Base-by-base conservation (phyloP, 2,888 invertebrate genomes). In the Acanthosoma haemorrhoidale region DNA sequence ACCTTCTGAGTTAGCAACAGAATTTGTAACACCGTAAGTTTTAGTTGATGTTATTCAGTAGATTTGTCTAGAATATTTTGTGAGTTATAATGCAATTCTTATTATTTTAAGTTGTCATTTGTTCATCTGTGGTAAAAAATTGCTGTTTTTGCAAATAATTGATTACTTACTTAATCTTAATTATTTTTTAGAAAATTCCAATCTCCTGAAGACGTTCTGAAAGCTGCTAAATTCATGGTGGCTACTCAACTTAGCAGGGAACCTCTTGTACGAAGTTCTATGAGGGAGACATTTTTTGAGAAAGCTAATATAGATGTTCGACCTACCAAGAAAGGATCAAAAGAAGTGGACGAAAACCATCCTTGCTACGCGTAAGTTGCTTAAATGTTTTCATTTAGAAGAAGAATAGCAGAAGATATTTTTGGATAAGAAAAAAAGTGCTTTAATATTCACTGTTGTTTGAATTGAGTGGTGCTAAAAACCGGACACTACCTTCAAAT, bases 301-400 rank as follows among this genome's bases (percentile, higher is more conserved):
- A 84, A 94, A 11, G 96, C 95, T 3, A 92, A 91, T 74, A 79
- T 99, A 71, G 84, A 84, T 71, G 88, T 92, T 1, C 79, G 80
- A 1, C 96, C 98, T 1, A 98, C 97, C 0, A 91, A 91, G 78
- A 90, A 91, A 75, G 99, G 99, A 0, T 78, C 90, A 38, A 96
- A 96, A 81, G 92, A 94, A 77, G 95, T 99, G 73, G 99, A 99
- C 79, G 98, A 99, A 81, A 88, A 89, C 75, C 96, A 99, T 80
- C 85, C 90, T 0, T 90, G 92, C 75, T 94, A 86, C 78, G 83
- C 83, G 86, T 85, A 76, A 75, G 75, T 51, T 2, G n/a, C 25
- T 51, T 2, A 51, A 25, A 51, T 25, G 29, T 25, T 25, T 13
- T 25, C n/a, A n/a, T n/a, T n/a, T n/a, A n/a, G n/a, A n/a, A n/a